Base-by-base conservation (phyloP, 2,113 vertebrate genomes). In the Malurus alboscapulatus region DNA sequence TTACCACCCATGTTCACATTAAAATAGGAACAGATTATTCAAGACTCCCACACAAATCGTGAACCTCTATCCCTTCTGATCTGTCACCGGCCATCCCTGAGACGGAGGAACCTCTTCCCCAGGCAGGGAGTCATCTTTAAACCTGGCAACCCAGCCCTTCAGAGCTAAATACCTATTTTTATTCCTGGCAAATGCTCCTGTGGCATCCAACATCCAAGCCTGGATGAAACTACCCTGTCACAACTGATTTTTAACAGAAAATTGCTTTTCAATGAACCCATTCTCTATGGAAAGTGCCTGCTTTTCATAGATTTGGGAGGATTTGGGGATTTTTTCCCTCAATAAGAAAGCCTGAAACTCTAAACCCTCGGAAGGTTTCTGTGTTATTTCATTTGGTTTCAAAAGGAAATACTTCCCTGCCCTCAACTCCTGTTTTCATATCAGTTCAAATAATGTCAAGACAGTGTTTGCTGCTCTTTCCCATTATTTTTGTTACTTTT, bases 1-100 rank as follows among this genome's bases (percentile, higher is more conserved):
- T 94, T 96, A 72, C 93, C 95, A 95, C 85, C 90, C 87, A 77
- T 95, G 89, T 95, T 95, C 91, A 59, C 84, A 53, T 94, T 95
- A 95, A 96, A 96, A 95, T 96, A 95, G 93, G 93, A 96, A 96
- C 89, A 80, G 91, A 91, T 95, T 94, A 96, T 96, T 93, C 81
- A 85, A 89, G 91, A 96, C 94, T 94, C 95, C 96, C 93, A 96
- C 96, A 93, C 81, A 87, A 96, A 94, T 92, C 81, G 30, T 92
- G 96, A 95, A 93, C 94, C 75, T 95, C 95, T 92, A 91, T 92
- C 87, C 91, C 78, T 96, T 76, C 94, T 94, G 92, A 94, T 80
- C 93, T 88, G 79, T 88, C 80, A 34, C 82, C 0, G 29, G 71
- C 74, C 62, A 1, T 78, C 72, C 74, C 87, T 55, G 71, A 75